Evolutionary conservation across 2,113 vertebrate species (phyloP).

Genomic region (Camelus dromedarius): DNA sequence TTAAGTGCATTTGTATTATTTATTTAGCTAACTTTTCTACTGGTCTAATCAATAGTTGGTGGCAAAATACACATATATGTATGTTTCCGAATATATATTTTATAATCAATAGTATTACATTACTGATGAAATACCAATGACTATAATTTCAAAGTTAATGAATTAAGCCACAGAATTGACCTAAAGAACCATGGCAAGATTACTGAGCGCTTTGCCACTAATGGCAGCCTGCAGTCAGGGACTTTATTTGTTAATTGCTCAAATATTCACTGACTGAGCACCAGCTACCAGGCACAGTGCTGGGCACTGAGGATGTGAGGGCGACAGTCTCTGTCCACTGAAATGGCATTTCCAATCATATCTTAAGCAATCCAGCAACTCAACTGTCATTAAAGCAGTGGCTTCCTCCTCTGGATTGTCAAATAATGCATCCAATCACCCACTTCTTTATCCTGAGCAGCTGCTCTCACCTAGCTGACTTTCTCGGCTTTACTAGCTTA

Average conservation of each 20-base stretch:
- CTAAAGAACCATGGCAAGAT: background rate
- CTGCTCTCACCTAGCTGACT: background rate
- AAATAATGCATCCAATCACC: background rate
- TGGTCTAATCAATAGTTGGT: background rate
- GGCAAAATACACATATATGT: background rate
- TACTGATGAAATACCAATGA: background rate
- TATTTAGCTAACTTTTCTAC: background rate
- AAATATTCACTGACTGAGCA: background rate
- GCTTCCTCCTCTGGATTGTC: background rate
- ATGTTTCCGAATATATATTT: background rate
- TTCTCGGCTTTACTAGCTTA: background rate
- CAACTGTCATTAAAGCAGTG: background rate
- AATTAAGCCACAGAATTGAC: background rate
- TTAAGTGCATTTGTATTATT: background rate
- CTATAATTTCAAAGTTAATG: background rate
- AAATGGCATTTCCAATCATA: background rate
- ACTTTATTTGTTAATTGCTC: background rate
- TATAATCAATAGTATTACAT: background rate
- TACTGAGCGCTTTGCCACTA: background rate
- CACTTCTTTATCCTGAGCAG: background rate
- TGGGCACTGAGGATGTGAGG: background rate
- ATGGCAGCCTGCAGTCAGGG: background rate
- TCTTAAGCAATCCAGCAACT: background rate
- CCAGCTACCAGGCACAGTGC: background rate
- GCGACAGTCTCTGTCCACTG: background rate